Base-by-base conservation (phyloP, 2,113 vertebrate species). In the Mus pahari region DNA sequence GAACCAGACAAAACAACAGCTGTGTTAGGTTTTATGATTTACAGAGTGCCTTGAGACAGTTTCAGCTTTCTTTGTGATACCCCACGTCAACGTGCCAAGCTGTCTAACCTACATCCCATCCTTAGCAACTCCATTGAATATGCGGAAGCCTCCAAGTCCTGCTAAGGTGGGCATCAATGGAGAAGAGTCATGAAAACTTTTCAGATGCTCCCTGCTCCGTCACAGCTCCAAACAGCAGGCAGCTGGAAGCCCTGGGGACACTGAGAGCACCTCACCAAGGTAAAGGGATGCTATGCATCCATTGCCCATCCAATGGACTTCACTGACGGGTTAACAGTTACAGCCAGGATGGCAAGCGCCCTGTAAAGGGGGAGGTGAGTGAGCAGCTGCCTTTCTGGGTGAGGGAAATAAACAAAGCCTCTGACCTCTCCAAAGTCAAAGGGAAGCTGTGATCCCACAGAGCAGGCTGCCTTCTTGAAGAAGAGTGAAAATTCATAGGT, bases 181-280 rank as follows among this genome's bases (percentile, higher is more conserved):
- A 96, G 92, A 98, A 96, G 77, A 92, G 90, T 93, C 83, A 22
- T 70, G 92, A 36, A 92, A 89, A 77, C 90, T 96, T 98, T 95
- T 96, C 92, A 95, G 96, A 97, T 97, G 96, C 95, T 90, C 87
- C 98, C 83, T 97, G 89, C 97, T 98, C 96, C 96, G 82, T 81
- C 88, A 17, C 78, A 95, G 94, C 66, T 98, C 96, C 70, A 78
- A 98, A 86, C 79, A 94, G 91, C 93, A 92, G 95, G 95, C 91
- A 91, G 87, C 83, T 98, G 96, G 84, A 97, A 98, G 96, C 74
- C 89, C 92, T 58, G 88, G 87, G 94, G 94, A 96, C 92, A 94
- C 62, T 94, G 96, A 93, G 97, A 95, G 98, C 97, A 98, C 98
- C 97, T 98, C 98, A 92, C 98, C 95, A 97, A 94, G 89, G 98